A percentile compares a stretch with the other conserved stretches of the same genome.
Conservation (phyloP, 2,888 invertebrate species). For the Leucania comma region DNA sequence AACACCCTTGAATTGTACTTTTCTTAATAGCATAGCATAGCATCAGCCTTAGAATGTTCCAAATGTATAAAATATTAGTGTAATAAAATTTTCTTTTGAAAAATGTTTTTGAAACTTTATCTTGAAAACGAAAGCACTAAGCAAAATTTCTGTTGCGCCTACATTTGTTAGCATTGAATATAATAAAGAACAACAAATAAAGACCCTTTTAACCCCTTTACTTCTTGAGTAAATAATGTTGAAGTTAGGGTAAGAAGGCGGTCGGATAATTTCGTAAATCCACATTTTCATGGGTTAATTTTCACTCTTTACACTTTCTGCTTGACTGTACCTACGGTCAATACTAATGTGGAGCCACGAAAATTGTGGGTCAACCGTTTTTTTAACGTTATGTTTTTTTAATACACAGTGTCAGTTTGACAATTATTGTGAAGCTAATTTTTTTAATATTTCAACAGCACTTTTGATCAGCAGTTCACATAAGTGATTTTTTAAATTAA, state of each 20-base stretch:
- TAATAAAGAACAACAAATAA: constrained; percentile 49
- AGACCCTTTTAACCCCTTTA: constrained; percentile 48
- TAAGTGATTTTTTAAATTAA: background rate
- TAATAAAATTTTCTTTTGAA: background rate
- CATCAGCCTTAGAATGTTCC: no score
- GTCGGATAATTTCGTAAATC: constrained; percentile 63
- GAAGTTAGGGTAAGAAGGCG: constrained; percentile 51
- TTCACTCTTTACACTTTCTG: constrained; percentile 58
- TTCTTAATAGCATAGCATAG: no score
- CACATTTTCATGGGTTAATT: constrained; percentile 65
- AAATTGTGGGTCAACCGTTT: background rate
- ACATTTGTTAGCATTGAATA: constrained; percentile 24
- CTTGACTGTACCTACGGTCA: constrained; percentile 60
- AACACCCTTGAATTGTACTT: no score
- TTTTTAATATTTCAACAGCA: background rate
- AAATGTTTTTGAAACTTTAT: background rate
- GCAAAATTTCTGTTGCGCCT: background rate
- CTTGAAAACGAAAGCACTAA: background rate
- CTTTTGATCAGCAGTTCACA: background rate
- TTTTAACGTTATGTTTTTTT: background rate
- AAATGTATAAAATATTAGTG: background rate
- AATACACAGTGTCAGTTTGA: background rate
- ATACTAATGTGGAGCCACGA: constrained; percentile 50
- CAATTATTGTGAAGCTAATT: no score
- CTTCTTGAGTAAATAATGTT: constrained; percentile 56